These are phyloP conservation scores for Noctua janthina DNA, from an alignment of 2,888 invertebrate genomes.

Conservation along the genomic window DNA sequence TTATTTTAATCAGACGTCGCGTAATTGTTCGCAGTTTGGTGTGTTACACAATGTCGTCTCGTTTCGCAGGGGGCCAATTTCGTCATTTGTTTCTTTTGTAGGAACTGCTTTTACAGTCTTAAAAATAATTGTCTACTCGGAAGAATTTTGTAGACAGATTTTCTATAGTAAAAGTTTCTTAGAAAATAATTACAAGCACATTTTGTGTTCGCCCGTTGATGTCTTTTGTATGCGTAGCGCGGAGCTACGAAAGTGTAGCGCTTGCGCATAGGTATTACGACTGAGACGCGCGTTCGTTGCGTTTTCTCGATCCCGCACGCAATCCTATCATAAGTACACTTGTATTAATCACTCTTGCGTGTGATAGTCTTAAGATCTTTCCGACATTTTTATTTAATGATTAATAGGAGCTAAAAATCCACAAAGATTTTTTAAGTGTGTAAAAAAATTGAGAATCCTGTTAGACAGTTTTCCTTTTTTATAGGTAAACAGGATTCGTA, in stretches of 20 bases:
- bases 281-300: conserved; percentile 60
- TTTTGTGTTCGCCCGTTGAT: conserved; percentile 77
- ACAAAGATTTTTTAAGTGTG: background rate
- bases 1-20: conserved; percentile 82
- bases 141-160: conserved; percentile 27
- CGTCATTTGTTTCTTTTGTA: conserved; percentile 69
- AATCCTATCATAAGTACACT: conserved; percentile 46
- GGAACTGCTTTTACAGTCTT: conserved; percentile 15
- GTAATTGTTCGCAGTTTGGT: conserved; percentile 76
- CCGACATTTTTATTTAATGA: conserved; percentile 44
- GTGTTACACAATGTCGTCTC: conserved; percentile 78
- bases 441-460: conserved; percentile 31
- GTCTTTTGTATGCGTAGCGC: conserved; percentile 82
- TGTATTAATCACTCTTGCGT: conserved; percentile 53
- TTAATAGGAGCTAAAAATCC: background rate
- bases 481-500: conserved; percentile 44
- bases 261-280: conserved; percentile 52
- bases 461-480: conserved; percentile 44
- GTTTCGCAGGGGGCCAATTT: conserved; percentile 75
- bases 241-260: conserved; percentile 73
- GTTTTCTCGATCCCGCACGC: conserved; percentile 70
- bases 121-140: conserved; percentile 9
- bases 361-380: conserved; percentile 54
- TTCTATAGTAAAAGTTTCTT: conserved; percentile 21
- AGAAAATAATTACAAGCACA: conserved; percentile 24